These are phyloP conservation scores for Puntigrus tetrazona DNA, from an alignment of 2,113 vertebrate genomes.

Conservation along the genomic window DNA sequence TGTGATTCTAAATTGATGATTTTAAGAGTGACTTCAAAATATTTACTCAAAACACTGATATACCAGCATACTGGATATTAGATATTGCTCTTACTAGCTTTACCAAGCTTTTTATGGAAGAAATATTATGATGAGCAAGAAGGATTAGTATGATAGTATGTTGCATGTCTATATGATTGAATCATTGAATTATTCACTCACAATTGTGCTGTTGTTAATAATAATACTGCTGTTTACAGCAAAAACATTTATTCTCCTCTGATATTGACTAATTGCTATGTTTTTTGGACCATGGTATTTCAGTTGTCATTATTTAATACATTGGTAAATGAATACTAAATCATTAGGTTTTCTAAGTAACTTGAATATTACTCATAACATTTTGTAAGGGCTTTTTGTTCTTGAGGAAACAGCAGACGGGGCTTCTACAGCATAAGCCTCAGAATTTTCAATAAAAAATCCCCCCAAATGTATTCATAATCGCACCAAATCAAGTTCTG, in stretches of 20 bases:
- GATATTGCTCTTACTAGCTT: no score
- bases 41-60: background rate
- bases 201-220: background rate
- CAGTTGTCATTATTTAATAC: background rate
- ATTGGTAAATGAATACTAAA: background rate
- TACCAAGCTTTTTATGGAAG: no score
- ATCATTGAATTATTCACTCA: background rate
- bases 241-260: background rate
- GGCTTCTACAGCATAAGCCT: background rate
- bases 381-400: slow-evolving; percentile 2
- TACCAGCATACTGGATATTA: no score
- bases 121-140: no score
- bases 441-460: background rate
- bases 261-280: background rate
- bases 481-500: slow-evolving; percentile 7
- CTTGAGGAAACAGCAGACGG: background rate
- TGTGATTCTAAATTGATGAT: background rate
- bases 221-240: background rate
- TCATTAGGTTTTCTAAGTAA: background rate
- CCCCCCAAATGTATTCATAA: background rate
- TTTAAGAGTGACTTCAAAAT: no score
- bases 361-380: background rate
- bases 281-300: background rate
- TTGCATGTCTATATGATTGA: background rate
- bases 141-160: no score